Evolutionary conservation across 2,797 vertebrate species (phyloP), one percentile per base, ranked within the genome.

Genomic region (Gila robusta): DNA sequence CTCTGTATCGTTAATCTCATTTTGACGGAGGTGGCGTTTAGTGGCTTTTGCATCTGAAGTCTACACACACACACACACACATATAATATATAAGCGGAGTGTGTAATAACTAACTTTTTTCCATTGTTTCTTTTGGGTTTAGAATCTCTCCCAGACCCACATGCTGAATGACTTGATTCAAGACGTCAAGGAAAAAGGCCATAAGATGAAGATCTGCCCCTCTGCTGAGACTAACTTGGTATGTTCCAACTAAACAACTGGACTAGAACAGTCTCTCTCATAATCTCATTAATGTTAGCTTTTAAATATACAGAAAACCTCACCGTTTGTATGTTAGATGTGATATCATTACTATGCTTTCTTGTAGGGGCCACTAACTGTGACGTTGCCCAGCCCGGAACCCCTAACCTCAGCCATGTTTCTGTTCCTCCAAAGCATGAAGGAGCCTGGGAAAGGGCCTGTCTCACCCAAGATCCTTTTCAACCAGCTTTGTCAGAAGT

Each of bases 401-500:
- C 96, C 98, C 21, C 93, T 99, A 94, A 99, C 98, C 64, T 96
- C 98, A 44, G 97, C 98, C 83, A 97, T 99, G 97, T 97, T 99
- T 93, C 94, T 97, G 90, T 99, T 99, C 93, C 96, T 99, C 88
- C 97, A 98, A 87, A 97, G 94, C 92, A 99, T 99, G 97, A 98
- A 97, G 91, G 98, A 98, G 86, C 87, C 96, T 41, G 97, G 97
- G 49, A 98, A 96, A 94, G 97, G 97, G 81, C 97, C 98, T 0
- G 92, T 99, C 88, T 98, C 96, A 91, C 98, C 98, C 83, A 99
- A 98, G 94, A 93, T 97, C 82, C 97, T 99, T 83, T 99, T 99
- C 92, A 98, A 96, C 93, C 98, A 99, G 91, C 97, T 99, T 87
- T 99, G 98, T 93, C 98, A 98, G 90, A 99, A 99, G 98, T 99